Conservation (phyloP, 1,140 invertebrate genomes). For the Cardiocondyla obscurior region DNA sequence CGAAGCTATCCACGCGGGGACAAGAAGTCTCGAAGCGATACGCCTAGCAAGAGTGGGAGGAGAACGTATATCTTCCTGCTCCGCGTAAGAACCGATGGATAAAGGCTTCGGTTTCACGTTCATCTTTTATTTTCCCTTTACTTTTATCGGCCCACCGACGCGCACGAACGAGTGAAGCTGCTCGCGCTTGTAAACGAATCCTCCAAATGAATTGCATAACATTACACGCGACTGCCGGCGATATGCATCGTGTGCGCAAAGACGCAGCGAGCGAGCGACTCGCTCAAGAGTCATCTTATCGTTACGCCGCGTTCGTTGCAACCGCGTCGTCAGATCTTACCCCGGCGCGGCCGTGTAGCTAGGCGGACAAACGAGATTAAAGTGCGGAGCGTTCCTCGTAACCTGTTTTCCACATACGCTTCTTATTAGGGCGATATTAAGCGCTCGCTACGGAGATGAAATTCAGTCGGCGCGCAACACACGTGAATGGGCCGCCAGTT, state of each 20-base stretch:
- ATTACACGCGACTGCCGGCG: constrained; percentile 47
- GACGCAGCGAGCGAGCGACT: not conserved
- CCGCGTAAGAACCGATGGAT: constrained; percentile 59
- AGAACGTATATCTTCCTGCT: constrained; percentile 42
- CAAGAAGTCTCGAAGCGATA: too few relatives aligned
- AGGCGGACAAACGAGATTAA: constrained; percentile 41
- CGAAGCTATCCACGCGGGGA: constrained; percentile 47
- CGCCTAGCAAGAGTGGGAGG: constrained; percentile 38
- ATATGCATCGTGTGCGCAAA: constrained; percentile 14
- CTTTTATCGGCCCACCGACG: not conserved
- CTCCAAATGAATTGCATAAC: constrained; percentile 68
- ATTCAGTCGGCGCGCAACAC: constrained; percentile 20
- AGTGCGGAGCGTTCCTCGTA: constrained; percentile 10
- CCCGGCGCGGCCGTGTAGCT: not conserved
- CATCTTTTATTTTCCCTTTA: constrained; percentile 16
- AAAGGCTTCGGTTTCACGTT: not conserved
- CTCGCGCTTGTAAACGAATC: constrained; percentile 23
- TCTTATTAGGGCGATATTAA: constrained; percentile 56
- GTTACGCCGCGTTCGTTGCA: not conserved
- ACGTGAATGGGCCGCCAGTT: constrained; percentile 32
- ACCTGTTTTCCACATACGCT: constrained; percentile 54
- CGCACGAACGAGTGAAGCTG: not conserved
- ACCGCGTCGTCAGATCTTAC: not conserved
- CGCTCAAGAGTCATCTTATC: constrained; percentile 52
- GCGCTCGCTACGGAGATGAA: constrained; percentile 24